Percentiles rank a stretch among this genome's conserved stretches.
Conservation (phyloP, 2,888 invertebrate genomes). For the Acronicta leporina region DNA sequence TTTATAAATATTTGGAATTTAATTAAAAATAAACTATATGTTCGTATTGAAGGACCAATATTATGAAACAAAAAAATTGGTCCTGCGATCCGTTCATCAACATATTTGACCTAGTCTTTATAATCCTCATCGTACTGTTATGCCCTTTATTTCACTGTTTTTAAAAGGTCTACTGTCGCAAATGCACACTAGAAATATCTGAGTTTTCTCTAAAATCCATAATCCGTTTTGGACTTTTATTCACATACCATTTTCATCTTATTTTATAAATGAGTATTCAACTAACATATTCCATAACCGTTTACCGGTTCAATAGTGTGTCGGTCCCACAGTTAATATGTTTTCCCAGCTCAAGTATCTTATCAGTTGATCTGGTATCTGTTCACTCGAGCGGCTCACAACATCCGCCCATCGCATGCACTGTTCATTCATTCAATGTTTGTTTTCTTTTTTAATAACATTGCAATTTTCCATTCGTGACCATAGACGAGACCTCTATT, state of each 20-base stretch:
- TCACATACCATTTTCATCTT: too few species aligned
- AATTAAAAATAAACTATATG: not conserved
- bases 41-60: constrained; percentile 3
- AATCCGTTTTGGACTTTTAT: too few species aligned
- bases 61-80: not conserved
- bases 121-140: too few species aligned
- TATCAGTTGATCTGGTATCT: constrained; percentile 74
- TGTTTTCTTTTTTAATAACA: constrained; percentile 50
- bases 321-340: constrained; percentile 52
- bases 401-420: constrained; percentile 68
- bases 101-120: too few species aligned
- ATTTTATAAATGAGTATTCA: constrained; percentile 7
- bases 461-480: constrained; percentile 55
- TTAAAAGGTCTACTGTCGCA: too few species aligned
- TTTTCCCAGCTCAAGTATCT: constrained; percentile 72
- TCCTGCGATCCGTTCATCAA: not conserved
- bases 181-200: too few species aligned
- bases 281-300: constrained; percentile 33
- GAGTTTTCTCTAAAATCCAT: too few species aligned
- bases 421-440: constrained; percentile 46
- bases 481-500: constrained; percentile 49
- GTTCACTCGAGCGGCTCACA: constrained; percentile 68
- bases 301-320: constrained; percentile 44
- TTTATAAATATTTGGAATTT: not conserved
- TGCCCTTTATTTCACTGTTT: too few species aligned